Percentiles rank a stretch among this genome's conserved stretches.
Conservation (phyloP, 2,888 invertebrate genomes). For the Rugalucina vietnamica region DNA sequence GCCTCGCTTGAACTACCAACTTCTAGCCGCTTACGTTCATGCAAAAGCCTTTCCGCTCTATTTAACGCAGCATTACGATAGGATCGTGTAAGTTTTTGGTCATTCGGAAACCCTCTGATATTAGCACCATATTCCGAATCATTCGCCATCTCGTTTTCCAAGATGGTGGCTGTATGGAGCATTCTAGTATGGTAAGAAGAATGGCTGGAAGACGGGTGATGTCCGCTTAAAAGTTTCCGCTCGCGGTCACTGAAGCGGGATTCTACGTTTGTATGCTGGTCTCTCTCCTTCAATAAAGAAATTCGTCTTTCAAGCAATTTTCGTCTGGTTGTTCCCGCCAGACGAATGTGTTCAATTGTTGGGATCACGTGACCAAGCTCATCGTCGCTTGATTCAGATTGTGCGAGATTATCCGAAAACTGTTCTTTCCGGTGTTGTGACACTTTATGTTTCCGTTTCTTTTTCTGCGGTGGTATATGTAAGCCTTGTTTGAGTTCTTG, state of each 20-base stretch:
- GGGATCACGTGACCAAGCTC: background rate
- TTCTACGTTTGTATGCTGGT: background rate
- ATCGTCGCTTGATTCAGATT: background rate
- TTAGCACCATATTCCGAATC: conserved; percentile 1
- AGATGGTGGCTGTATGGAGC: background rate
- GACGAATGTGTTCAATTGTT: conserved; percentile 4
- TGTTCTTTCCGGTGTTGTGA: background rate
- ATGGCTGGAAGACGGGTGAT: background rate
- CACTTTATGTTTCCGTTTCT: background rate
- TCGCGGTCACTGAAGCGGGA: conserved; percentile 5
- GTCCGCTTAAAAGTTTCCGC: background rate
- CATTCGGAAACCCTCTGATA: background rate
- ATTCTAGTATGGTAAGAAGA: background rate
- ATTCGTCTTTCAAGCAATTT: conserved; percentile 44
- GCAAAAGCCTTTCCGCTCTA: conserved; percentile 62
- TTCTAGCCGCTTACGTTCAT: conserved; percentile 50
- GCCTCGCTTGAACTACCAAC: conserved; percentile 13
- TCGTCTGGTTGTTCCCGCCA: background rate
- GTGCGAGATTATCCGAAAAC: background rate
- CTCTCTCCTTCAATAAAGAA: conserved; percentile 46
- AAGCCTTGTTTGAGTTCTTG: background rate
- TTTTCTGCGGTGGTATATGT: background rate
- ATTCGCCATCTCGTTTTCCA: background rate
- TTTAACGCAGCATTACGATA: conserved; percentile 59
- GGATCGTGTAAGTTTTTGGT: background rate